Conservation (phyloP, 2,113 vertebrate species). For the Gymnarchus niloticus region DNA sequence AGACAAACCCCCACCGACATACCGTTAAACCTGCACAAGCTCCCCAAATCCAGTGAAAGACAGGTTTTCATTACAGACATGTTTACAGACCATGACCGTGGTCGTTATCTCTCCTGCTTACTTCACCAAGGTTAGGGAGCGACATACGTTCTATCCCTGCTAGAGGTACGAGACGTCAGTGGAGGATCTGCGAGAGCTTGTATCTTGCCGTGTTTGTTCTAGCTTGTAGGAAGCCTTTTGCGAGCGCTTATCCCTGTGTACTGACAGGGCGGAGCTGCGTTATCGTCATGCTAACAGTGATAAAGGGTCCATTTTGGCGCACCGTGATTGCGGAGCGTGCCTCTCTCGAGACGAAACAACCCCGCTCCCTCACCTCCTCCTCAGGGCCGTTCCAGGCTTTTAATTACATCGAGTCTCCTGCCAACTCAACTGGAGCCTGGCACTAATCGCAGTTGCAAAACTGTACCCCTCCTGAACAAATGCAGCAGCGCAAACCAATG, state of each 20-base stretch:
- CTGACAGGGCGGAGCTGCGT: slow-evolving; percentile 31
- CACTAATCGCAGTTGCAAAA: slow-evolving; percentile 43
- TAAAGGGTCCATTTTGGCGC: slow-evolving; percentile 25
- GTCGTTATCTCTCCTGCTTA: not conserved
- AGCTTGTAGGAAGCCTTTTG: slow-evolving; percentile 22
- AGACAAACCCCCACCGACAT: slow-evolving; percentile 30
- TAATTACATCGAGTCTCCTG: not conserved
- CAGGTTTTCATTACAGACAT: not conserved
- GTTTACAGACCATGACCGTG: not conserved
- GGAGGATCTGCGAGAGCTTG: slow-evolving; percentile 23
- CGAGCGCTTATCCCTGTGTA: slow-evolving; percentile 22
- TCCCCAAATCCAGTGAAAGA: not conserved
- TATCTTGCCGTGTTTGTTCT: slow-evolving; percentile 47
- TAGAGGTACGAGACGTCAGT: not conserved
- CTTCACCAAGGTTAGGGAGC: not conserved
- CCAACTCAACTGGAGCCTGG: slow-evolving; percentile 13
- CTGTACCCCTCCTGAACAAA: slow-evolving; percentile 25
- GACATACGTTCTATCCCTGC: not conserved
- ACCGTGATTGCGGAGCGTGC: slow-evolving; percentile 30
- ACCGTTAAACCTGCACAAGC: not conserved
- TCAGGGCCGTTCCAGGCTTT: not conserved
- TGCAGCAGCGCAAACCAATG: slow-evolving; percentile 4
- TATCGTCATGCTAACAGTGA: slow-evolving; percentile 38
- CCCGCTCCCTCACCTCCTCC: not conserved
- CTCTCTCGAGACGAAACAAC: slow-evolving; percentile 30